Base-by-base conservation (phyloP, 2,113 vertebrate species). In the Sarotherodon lohbergeri region DNA sequence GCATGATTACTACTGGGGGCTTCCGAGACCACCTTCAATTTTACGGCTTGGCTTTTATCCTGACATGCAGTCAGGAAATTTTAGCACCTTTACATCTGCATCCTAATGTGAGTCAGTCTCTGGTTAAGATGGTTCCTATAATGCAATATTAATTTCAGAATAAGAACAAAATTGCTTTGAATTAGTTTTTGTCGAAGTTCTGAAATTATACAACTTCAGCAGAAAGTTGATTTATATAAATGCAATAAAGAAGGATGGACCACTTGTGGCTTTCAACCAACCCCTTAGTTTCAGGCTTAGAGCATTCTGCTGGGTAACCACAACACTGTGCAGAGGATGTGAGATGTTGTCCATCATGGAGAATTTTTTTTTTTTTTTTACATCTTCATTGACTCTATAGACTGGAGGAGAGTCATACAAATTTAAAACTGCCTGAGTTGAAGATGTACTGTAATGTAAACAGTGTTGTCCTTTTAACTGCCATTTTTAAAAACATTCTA, bases 1-100 rank as follows among this genome's bases (percentile, higher is more conserved):
- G 24, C 41, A 17, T 73, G 0, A 4, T 71, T 24, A 1, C 13
- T 48, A 46, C 41, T 27, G 27, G 71, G 14, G 4, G 10, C 24
- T 19, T 29, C 24, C 0, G 0, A 76, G 4, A 7, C 0, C 0
- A 11, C 11, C 16, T 76, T 48, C 29, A 1, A 48, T 29, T 76
- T 76, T 27, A 29, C 4, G 0, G 24, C 17, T 76, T 32, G 71
- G 43, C 32, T 50, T 76, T 50, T 50, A 50, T 76, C 24, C 24
- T 76, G 68, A 1, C 22, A 46, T 17, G 13, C 39, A 46, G 14
- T 17, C 10, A 39, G 24, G 9, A 27, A 17, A 50, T 41, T 46
- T 9, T 1, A 7, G 1, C 43, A 32, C 1, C 43, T 76, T 50
- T 76, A 5, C 71, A 76, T 32, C 24, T 73, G 68, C 39, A 73